phyloP scores from a whole-genome alignment of 1,140 invertebrate species.

The Pseudomyrmex cubaensis region DNA sequence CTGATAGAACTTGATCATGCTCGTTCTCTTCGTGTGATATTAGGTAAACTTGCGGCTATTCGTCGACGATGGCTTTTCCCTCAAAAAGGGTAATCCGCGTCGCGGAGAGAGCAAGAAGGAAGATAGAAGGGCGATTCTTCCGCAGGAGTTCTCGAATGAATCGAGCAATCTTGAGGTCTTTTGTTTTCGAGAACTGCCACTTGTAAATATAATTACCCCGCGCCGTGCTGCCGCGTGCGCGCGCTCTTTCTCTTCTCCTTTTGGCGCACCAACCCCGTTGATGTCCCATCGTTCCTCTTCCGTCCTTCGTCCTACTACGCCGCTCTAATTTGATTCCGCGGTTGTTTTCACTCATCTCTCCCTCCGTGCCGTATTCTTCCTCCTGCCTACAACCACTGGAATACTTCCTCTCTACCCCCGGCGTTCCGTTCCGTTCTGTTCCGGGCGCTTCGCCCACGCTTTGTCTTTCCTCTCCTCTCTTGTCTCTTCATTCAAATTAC shows the following conservation, averaged over 20 bases:
- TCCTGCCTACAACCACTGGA: conserved; percentile 48
- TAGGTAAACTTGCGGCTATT: conserved; percentile 17
- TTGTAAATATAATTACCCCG: conserved; percentile 85
- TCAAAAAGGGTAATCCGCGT: conserved; percentile 18
- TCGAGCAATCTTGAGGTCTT: conserved; percentile 83
- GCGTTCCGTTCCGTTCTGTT: conserved; percentile 63
- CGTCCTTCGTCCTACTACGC: conserved; percentile 42
- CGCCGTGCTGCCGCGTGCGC: conserved; percentile 22
- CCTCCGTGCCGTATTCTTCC: conserved; percentile 49
- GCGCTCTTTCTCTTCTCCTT: conserved; percentile 7
- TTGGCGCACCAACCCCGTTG: conserved; percentile 9
- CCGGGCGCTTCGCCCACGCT: conserved; percentile 78
- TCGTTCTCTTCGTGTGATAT: conserved; percentile 15
- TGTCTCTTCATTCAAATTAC: conserved; percentile 86
- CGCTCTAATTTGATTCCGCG: conserved; percentile 84
- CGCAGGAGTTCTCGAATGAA: conserved; percentile 76
- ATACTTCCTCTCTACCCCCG: conserved; percentile 52
- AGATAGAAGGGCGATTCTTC: conserved; percentile 55
- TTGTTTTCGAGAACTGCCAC: conserved; percentile 84
- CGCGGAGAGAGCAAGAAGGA: neutral
- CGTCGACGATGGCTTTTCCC: conserved; percentile 57
- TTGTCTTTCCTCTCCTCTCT: conserved; percentile 85
- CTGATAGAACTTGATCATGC: too few species aligned
- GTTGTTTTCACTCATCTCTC: conserved; percentile 82
- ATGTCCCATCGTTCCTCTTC: conserved; percentile 18